Evolutionary conservation across 2,113 vertebrate species (phyloP), one percentile per base, ranked within the genome.

Genomic region (Oreamnos americanus): DNA sequence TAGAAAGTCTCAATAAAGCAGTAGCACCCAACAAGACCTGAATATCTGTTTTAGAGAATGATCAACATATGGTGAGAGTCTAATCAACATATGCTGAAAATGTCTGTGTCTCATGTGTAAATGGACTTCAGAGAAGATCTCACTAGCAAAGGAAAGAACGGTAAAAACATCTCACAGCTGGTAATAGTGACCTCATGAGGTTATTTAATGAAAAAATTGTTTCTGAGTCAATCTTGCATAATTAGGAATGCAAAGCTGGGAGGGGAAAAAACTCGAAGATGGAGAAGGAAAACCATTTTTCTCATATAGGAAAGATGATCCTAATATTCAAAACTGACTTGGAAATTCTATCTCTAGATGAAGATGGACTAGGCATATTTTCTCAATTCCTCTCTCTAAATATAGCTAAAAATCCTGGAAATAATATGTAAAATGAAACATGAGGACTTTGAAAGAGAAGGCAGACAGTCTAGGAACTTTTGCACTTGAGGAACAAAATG

Each of bases 1-100:
- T 4, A 78, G 36, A 93, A 95, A 94, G 8, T 89, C 47, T 94
- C 39, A 83, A 74, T 91, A 91, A 95, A 93, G 96, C 8, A 95
- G 33, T 74, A 76, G 9, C 28, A 78, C 3, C 43, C 96, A 91
- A 39, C 0, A 95, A 92, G 60, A 86, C 57, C 36, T 60, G 51
- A 58, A 93, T 96, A 90, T 93, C 60, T 92, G 14, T 93, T 94
- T 98, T 62, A 57, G 36, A 96, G 95, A 86, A 43, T 86, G 85
- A 83, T 92, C n/a, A 84, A 19, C 67, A 91, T 94, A 94, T 97
- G 91, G 15, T 95, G 82, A 92, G 33, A 95, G 86, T 84, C 36
- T 92, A 62, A 96, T 30, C 36, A 94, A 94, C 81, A 93, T 94
- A 96, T 83, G 60, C 49, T 94, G 21, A 39, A 84, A 96, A 97